These are phyloP conservation scores for Leptura quadrifasciata DNA, from an alignment of 2,888 invertebrate species.

Conservation along the genomic window DNA sequence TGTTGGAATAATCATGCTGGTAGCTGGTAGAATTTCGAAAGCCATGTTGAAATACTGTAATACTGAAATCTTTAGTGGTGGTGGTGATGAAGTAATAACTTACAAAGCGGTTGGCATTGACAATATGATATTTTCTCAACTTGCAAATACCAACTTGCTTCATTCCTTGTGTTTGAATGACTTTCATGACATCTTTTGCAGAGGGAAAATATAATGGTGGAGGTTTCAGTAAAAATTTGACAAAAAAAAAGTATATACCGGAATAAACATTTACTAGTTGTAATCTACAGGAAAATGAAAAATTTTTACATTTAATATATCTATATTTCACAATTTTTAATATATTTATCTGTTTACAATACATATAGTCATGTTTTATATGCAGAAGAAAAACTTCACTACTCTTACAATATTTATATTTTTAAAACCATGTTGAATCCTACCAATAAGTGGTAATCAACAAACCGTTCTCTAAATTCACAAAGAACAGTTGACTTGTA, in stretches of 20 bases:
- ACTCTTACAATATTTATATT: conserved; percentile 41
- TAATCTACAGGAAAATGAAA: conserved; percentile 33
- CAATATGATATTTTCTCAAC: no score
- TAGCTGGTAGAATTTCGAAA: no score
- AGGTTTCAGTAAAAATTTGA: background rate
- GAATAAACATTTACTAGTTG: background rate
- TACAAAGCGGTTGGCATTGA: no score
- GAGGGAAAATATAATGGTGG: background rate
- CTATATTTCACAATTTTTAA: conserved; percentile 72
- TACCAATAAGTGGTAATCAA: conserved; percentile 43
- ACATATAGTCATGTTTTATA: conserved; percentile 67
- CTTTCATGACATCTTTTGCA: background rate
- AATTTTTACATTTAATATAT: conserved; percentile 68
- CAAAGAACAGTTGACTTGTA: conserved; percentile 29
- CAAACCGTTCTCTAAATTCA: conserved; percentile 29
- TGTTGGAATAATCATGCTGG: no score
- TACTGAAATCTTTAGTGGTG: no score
- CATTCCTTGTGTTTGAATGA: no score
- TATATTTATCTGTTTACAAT: conserved; percentile 71
- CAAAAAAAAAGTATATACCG: background rate
- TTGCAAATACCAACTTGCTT: no score
- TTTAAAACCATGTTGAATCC: conserved; percentile 35
- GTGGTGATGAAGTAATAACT: no score
- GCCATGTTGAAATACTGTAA: no score
- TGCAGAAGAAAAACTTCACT: conserved; percentile 55